Base-by-base conservation (phyloP, 2,797 vertebrate species). In the Xenopus petersii region DNA sequence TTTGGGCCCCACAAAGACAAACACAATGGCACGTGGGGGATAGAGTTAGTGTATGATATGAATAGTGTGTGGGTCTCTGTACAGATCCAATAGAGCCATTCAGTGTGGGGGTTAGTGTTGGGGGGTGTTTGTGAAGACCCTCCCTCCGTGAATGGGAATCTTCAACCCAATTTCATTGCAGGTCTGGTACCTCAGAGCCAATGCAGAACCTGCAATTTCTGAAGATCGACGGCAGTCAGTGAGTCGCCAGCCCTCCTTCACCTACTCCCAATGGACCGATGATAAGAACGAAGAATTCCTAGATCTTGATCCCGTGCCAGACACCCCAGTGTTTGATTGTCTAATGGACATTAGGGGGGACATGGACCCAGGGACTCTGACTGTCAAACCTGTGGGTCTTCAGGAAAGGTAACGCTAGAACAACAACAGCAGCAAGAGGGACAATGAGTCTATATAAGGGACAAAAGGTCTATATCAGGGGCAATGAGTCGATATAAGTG, bases 191-290 rank as follows among this genome's bases (percentile, higher is more conserved):
- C 86, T 94, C 79, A 92, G 89, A 88, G 84, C 82, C 33, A 80
- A 3, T 79, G 62, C 83, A 71, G 87, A 82, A 65, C 82, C 87
- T 1, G 81, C 80, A 49, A 75, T 82, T 0, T 86, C 83, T 0
- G 92, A 95, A 11, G 94, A 96, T 83, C 89, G 96, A 30, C 94
- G 96, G 30, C 96, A 97, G 80, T 97, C 96, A 0, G 95, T 98
- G 84, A 98, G 95, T 82, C 94, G 96, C 30, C 97, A 98, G 83
- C 97, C 97, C 33, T 98, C 97, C 60, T 98, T 98, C 86, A 98
- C 96, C 0, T 93, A 98, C 84, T 98, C 95, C 0, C 95, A 98
- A 86, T 98, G 96, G 96, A 96, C 95, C 10, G 96, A 98, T 47
- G 93, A 92, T 75, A 93, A 92, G 80, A 93, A 92, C 64, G 94